Evolutionary conservation across 2,797 vertebrate genomes (phyloP).

Genomic region (Clarias pachynema): DNA sequence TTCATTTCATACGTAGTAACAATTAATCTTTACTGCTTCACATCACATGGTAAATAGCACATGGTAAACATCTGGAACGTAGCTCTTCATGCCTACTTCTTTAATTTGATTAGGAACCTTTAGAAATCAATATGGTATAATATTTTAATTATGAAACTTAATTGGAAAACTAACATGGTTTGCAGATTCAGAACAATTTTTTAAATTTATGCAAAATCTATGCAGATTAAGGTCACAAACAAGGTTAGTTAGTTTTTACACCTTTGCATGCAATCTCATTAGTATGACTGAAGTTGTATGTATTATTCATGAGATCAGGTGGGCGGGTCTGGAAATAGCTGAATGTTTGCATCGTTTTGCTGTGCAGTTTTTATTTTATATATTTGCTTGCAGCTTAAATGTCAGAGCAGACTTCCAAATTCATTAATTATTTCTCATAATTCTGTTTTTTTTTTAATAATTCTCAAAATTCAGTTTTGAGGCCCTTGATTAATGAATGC

Average conservation of each 20-base stretch:
- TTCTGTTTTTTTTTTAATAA: background rate
- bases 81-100: background rate
- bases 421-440: background rate
- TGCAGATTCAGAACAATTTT: slow-evolving; percentile 1
- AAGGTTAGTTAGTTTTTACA: background rate
- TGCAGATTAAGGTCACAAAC: slow-evolving; percentile 16
- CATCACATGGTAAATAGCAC: background rate
- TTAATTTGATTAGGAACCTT: slow-evolving; percentile 2
- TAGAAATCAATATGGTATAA: background rate
- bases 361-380: background rate
- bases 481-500: background rate
- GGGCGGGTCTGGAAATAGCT: background rate
- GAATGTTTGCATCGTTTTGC: background rate
- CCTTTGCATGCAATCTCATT: slow-evolving; percentile 1
- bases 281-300: background rate
- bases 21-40: background rate
- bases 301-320: slow-evolving; percentile 14
- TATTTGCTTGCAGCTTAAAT: background rate
- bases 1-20: background rate
- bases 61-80: background rate
- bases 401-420: background rate
- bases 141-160: slow-evolving; percentile 5
- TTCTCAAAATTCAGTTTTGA: background rate
- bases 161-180: slow-evolving; percentile 23
- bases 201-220: background rate